Percentiles rank a stretch among this genome's conserved stretches.
Conservation (phyloP, 2,797 vertebrate species). For the Choloepus didactylus region DNA sequence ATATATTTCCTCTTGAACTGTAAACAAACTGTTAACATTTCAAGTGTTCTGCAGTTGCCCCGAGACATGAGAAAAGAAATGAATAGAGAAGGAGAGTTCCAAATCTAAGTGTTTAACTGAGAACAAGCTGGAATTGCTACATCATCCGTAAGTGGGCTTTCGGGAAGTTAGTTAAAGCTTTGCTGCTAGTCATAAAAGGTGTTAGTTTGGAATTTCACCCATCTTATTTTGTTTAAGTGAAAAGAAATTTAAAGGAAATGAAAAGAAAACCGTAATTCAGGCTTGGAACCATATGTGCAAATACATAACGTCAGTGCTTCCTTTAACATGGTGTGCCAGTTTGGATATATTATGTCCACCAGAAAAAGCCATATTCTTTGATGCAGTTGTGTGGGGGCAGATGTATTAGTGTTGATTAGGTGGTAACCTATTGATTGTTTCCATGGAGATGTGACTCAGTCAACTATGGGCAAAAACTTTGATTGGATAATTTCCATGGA, state of each 20-base stretch:
- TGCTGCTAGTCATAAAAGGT: background rate
- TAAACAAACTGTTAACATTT: background rate
- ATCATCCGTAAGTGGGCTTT: background rate
- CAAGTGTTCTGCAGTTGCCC: background rate
- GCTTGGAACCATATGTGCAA: background rate
- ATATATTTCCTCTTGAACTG: background rate
- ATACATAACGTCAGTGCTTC: background rate
- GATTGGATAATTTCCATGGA: no score
- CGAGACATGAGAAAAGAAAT: background rate
- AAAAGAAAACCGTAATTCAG: constrained; percentile 5
- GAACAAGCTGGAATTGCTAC: background rate
- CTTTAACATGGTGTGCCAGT: background rate
- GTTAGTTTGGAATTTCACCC: background rate
- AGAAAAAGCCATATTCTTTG: no score
- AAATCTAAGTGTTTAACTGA: background rate
- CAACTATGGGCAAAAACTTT: no score
- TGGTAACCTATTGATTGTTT: no score
- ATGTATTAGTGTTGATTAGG: no score
- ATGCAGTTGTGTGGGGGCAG: no score
- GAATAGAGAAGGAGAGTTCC: background rate
- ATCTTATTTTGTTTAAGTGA: background rate
- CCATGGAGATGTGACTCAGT: no score
- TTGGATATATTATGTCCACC: background rate
- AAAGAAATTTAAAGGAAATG: background rate
- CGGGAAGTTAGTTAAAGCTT: background rate